Evolutionary conservation across 2,797 vertebrate species (phyloP).

Genomic region (Columba guinea): DNA sequence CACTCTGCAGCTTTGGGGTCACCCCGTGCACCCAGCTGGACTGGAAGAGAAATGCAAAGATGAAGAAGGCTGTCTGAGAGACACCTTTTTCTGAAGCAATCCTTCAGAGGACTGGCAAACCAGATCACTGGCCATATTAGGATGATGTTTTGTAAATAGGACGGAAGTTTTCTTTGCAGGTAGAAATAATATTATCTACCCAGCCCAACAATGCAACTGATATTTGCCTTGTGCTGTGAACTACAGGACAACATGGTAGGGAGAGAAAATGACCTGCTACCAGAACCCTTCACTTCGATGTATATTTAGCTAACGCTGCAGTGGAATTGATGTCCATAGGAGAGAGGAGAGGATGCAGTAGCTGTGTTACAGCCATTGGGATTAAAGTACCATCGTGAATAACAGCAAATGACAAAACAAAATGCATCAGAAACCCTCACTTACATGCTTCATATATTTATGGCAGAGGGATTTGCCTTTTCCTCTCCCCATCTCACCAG

Average conservation of each 20-base stretch:
- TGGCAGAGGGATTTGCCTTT: not conserved
- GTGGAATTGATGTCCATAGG: fast-evolving
- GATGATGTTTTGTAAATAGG: not conserved
- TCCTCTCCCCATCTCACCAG: not conserved
- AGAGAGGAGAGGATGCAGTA: not conserved
- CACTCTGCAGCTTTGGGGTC: not conserved
- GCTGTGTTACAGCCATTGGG: not conserved
- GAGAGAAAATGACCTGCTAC: not conserved
- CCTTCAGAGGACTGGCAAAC: not conserved
- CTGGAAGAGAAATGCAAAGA: not conserved
- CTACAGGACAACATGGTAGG: not conserved
- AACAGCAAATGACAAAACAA: not conserved
- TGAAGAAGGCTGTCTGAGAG: not conserved
- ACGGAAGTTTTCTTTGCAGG: not conserved
- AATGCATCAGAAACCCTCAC: not conserved
- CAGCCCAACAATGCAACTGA: fast-evolving
- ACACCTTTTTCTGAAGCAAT: not conserved
- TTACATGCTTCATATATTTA: fast-evolving
- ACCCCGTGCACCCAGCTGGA: fast-evolving
- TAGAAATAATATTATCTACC: not conserved
- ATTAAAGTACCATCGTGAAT: fast-evolving
- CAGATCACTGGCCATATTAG: fast-evolving
- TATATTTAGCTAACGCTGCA: not conserved
- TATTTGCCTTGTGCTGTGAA: not conserved
- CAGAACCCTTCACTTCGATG: not conserved